These are phyloP conservation scores for Ophonus ardosiacus DNA, from an alignment of 2,888 invertebrate species.

Conservation along the genomic window DNA sequence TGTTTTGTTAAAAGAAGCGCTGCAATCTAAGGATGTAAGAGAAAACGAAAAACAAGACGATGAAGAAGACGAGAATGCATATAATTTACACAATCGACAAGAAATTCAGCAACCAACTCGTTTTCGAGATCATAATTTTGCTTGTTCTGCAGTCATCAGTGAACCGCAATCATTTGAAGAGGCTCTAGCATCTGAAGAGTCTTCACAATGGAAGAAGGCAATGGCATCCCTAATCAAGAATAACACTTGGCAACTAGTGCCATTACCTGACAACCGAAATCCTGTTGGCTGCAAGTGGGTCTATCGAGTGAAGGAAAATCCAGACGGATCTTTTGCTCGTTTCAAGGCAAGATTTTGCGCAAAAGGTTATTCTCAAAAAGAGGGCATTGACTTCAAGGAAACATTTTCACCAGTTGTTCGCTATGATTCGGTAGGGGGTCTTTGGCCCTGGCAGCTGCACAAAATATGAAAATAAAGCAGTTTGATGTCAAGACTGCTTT, in stretches of 20 bases:
- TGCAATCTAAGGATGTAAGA: slow-evolving; percentile 11
- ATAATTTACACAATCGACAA: background rate
- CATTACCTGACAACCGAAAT: background rate
- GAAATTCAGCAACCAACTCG: background rate
- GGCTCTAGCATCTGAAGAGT: slow-evolving; percentile 63
- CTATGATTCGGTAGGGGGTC: slow-evolving; percentile 67
- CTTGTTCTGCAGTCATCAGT: background rate
- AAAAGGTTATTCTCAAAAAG: slow-evolving; percentile 67
- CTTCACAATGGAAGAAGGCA: slow-evolving; percentile 66
- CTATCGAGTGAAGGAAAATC: background rate
- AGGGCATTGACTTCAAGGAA: slow-evolving; percentile 68
- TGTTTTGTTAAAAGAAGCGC: background rate
- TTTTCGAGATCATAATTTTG: background rate
- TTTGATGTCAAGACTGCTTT: slow-evolving; percentile 64
- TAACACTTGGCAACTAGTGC: slow-evolving; percentile 48
- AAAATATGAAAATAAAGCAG: slow-evolving; percentile 49
- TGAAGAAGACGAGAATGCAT: background rate
- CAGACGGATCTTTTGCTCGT: background rate
- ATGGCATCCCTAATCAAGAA: slow-evolving; percentile 53
- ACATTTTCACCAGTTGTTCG: slow-evolving; percentile 47
- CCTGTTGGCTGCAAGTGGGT: background rate
- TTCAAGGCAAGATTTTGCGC: slow-evolving; percentile 67
- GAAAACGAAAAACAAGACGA: background rate
- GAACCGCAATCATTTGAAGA: slow-evolving; percentile 65
- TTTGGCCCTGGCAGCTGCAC: slow-evolving; percentile 64